phyloP scores from a whole-genome alignment of 2,113 vertebrate species.

The Dissostichus mawsoni region DNA sequence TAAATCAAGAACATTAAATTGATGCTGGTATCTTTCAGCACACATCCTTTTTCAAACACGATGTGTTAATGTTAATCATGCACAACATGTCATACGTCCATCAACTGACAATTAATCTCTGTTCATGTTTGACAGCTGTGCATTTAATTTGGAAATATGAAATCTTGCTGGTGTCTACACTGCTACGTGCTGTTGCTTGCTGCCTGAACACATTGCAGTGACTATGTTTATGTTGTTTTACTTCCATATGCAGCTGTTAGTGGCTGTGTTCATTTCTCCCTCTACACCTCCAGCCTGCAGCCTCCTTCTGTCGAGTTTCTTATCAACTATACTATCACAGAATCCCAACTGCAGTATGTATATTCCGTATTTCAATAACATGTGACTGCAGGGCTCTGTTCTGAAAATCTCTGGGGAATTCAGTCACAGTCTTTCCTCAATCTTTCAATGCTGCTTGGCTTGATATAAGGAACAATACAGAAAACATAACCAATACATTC shows the following conservation, averaged over 20 bases:
- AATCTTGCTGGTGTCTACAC: background rate
- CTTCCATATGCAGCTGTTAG: constrained; percentile 11
- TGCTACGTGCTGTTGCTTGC: background rate
- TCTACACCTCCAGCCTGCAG: background rate
- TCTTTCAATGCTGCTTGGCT: constrained; percentile 23
- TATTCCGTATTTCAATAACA: constrained; percentile 42
- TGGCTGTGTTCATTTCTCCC: constrained; percentile 6
- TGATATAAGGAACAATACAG: constrained; percentile 11
- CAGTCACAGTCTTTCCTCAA: background rate
- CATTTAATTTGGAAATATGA: background rate
- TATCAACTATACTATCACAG: constrained; percentile 26
- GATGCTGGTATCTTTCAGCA: background rate
- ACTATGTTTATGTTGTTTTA: background rate
- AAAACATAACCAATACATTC: background rate
- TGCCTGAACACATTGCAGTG: background rate
- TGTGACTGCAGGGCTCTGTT: constrained; percentile 31
- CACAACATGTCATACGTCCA: background rate
- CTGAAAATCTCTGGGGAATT: constrained; percentile 32
- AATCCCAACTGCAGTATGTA: constrained; percentile 31
- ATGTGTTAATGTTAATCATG: background rate
- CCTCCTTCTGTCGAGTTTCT: constrained; percentile 22
- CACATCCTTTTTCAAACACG: background rate
- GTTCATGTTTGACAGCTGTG: background rate
- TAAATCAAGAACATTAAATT: background rate
- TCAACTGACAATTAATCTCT: background rate